phyloP scores from a whole-genome alignment of 2,113 vertebrate genomes.

The Lichenostomus cassidix region DNA sequence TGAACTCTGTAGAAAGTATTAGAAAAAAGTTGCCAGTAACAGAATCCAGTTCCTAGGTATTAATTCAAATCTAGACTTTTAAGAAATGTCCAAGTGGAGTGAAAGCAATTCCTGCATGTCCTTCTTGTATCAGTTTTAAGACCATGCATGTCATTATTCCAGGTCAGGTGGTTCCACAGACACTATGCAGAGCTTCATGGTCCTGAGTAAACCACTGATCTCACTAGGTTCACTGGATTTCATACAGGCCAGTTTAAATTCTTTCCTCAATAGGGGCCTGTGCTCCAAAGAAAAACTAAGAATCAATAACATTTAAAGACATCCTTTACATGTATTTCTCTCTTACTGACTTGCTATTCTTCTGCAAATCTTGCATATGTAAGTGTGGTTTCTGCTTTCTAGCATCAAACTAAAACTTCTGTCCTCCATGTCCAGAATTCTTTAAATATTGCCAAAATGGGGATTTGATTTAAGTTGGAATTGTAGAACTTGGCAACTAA shows the following conservation, averaged over 20 bases:
- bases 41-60: neutral
- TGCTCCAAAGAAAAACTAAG: neutral
- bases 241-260: neutral
- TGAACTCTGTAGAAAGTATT: neutral
- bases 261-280: neutral
- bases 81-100: neutral
- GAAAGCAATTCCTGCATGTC: neutral
- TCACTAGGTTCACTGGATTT: neutral
- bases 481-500: neutral
- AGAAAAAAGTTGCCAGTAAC: neutral
- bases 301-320: neutral
- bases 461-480: neutral
- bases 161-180: neutral
- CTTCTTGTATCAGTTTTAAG: neutral
- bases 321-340: neutral
- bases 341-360: neutral
- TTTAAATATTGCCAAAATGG: neutral
- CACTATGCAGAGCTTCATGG: neutral
- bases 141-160: neutral
- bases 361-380: neutral
- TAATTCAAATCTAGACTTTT: neutral
- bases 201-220: neutral
- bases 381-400: neutral
- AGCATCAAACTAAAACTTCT: neutral
- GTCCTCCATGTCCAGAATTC: neutral